Conservation (phyloP, 1,140 invertebrate genomes). For the Ips nitidus region DNA sequence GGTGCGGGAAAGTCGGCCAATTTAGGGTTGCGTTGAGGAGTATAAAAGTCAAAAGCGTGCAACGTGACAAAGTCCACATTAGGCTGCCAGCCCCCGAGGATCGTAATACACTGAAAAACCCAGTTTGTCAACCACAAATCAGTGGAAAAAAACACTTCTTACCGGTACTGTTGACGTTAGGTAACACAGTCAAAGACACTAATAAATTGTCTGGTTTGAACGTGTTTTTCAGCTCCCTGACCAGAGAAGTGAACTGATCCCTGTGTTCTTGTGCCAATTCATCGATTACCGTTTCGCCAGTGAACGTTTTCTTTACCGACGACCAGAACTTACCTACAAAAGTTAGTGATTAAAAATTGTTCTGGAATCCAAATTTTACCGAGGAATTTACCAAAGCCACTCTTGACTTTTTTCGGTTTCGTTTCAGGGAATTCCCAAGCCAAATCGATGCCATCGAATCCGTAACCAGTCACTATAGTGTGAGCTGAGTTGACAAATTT, state of each 20-base stretch:
- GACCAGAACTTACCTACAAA: constrained; percentile 63
- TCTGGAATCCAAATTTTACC: neutral
- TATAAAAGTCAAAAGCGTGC: constrained; percentile 78
- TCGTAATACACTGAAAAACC: constrained; percentile 72
- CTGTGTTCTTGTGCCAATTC: constrained; percentile 76
- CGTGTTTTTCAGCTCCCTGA: constrained; percentile 72
- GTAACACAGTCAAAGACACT: constrained; percentile 69
- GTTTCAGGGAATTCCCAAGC: constrained; percentile 84
- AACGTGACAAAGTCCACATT: constrained; percentile 79
- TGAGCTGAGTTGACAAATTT: constrained; percentile 76
- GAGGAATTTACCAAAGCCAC: constrained; percentile 26
- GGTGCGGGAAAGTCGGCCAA: constrained; percentile 75
- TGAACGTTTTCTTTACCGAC: constrained; percentile 71
- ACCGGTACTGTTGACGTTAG: constrained; percentile 76
- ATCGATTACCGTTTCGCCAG: constrained; percentile 68
- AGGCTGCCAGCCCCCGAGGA: constrained; percentile 67
- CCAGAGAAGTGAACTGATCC: constrained; percentile 71
- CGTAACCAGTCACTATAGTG: constrained; percentile 68
- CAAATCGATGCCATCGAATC: constrained; percentile 83
- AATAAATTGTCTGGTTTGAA: constrained; percentile 64
- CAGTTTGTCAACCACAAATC: neutral
- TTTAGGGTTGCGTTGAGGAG: constrained; percentile 70
- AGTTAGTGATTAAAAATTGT: neutral
- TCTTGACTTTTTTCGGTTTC: constrained; percentile 67
- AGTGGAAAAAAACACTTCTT: constrained; percentile 41